Base-by-base conservation (phyloP, 2,113 vertebrate genomes). In the Perognathus longimembris region DNA sequence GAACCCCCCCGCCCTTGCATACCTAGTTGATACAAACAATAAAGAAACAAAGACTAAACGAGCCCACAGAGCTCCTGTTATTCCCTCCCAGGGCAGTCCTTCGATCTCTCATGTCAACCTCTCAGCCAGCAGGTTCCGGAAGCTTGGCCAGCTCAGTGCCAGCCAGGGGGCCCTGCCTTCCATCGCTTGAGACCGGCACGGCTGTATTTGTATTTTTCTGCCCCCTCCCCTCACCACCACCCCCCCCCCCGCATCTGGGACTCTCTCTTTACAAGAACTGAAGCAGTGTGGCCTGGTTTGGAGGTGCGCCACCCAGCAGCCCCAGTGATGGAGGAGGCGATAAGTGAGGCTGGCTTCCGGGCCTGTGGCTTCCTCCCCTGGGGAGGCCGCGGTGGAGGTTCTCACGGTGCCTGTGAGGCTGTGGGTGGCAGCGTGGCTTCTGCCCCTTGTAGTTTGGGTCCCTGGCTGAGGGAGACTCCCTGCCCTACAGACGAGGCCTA, bases 291-390 rank as follows among this genome's bases (percentile, higher is more conserved):
- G 95, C 97, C 97, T 97, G 97, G 94, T 97, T 98, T 92, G 97
- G 96, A 97, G 97, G 97, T 97, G 93, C 95, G 96, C 96, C 92
- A 96, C 93, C 92, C 96, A 97, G 83, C 92, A 7, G 34, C 7
- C 57, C 4, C 1, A 11, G 91, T 93, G 97, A 98, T 98, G 96
- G 96, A 97, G 96, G 98, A 97, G 97, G 96, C 96, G 98, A 98
- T 98, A 98, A 98, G 89, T 50, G 20, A 63, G 80, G 36, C 80
- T 83, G 76, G 12, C 11, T 81, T n/a, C 77, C 20, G 0, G 26
- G 64, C 71, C 74, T 22, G 0, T 15, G 70, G 87, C 90, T 96
- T 75, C 92, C 89, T 87, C 70, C 89, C 94, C 92, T 83, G 69
- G 83, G 69, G 95, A 95, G 40, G 88, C 93, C 86, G 71, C 45